These are phyloP conservation scores for Macrobrachium rosenbergii DNA, from an alignment of 1,140 invertebrate genomes.

Conservation along the genomic window DNA sequence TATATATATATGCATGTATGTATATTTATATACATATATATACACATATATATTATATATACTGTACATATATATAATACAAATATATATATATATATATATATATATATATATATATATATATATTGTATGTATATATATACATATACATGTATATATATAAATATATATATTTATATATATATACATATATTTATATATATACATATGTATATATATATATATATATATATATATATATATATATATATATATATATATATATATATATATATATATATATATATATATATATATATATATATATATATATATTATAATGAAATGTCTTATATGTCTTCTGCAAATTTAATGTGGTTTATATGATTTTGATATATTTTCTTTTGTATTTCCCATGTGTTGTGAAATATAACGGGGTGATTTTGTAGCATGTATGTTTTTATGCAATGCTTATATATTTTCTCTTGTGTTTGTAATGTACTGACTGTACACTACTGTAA, in stretches of 20 bases:
- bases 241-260: neutral
- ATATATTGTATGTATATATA: conserved; percentile 43
- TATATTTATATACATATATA: conserved; percentile 27
- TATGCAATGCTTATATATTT: too few relatives aligned
- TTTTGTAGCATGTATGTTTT: too few relatives aligned
- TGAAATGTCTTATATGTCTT: too few relatives aligned
- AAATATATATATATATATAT: conserved; percentile 45
- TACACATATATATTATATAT: neutral
- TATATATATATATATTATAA: neutral
- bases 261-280: neutral
- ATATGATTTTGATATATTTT: too few relatives aligned
- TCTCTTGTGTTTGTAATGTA: too few relatives aligned
- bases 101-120: conserved; percentile 34
- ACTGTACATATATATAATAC: neutral
- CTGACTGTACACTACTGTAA: too few relatives aligned
- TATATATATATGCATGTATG: conserved; percentile 26
- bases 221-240: neutral
- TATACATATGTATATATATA: neutral
- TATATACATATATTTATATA: conserved; percentile 12
- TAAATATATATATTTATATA: conserved; percentile 31
- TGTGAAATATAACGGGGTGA: too few relatives aligned
- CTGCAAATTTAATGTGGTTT: neutral
- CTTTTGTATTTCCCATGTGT: too few relatives aligned
- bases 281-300: neutral
- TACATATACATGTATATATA: conserved; percentile 41